Evolutionary conservation across 2,113 vertebrate genomes (phyloP).

Genomic region (Varanus salvator): DNA sequence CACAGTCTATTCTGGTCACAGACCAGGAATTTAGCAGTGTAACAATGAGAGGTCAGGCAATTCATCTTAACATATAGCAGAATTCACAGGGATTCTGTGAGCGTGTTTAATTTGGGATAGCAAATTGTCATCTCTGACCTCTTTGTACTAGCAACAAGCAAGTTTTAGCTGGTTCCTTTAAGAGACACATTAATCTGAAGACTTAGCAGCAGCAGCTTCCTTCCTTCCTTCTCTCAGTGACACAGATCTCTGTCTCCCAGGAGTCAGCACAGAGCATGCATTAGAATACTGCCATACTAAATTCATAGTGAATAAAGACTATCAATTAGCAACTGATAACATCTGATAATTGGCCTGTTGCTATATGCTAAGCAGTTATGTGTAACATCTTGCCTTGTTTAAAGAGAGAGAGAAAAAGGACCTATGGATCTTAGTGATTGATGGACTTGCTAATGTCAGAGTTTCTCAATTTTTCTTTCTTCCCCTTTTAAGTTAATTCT

Average conservation of each 20-base stretch:
- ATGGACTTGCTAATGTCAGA: neutral
- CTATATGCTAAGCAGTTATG: neutral
- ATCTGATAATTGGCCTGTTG: neutral
- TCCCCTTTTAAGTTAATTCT: too few relatives aligned
- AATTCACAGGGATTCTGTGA: neutral
- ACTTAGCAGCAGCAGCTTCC: neutral
- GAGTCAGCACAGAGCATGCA: too few relatives aligned
- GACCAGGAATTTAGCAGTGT: slow-evolving; percentile 13
- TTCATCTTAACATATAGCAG: slow-evolving; percentile 27
- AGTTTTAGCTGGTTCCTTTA: neutral
- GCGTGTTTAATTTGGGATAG: slow-evolving; percentile 13
- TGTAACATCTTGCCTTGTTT: neutral
- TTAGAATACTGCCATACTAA: neutral
- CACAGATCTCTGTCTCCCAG: neutral
- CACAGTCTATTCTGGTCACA: neutral
- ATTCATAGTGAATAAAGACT: neutral
- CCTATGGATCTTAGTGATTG: neutral
- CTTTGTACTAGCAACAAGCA: neutral
- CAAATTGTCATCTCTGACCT: neutral
- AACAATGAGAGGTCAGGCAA: slow-evolving; percentile 17
- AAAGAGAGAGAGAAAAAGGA: neutral
- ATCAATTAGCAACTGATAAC: neutral
- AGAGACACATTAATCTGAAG: neutral
- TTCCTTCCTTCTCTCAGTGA: neutral
- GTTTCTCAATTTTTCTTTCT: too few relatives aligned